Evolutionary conservation across 1,140 invertebrate species (phyloP).

Genomic region (Apocrypta bakeri): DNA sequence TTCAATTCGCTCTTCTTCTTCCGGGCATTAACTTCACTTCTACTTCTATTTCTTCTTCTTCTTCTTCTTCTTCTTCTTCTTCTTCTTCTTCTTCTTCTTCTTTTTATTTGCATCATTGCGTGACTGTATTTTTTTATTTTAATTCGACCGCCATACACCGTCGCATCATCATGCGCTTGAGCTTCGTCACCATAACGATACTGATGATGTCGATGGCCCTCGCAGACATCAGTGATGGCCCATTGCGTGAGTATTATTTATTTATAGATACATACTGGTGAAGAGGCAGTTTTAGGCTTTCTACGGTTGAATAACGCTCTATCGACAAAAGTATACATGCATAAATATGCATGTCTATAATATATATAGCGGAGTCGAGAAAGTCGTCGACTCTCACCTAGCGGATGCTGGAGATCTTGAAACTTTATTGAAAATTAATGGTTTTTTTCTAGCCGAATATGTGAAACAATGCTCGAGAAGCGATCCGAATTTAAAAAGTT

Average conservation of each 20-base stretch:
- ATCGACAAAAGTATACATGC: not conserved
- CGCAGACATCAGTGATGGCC: constrained; percentile 38
- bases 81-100: not conserved
- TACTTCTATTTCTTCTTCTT: too few species aligned
- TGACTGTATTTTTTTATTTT: too few species aligned
- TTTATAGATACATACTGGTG: not conserved
- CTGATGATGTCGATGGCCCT: constrained; percentile 49
- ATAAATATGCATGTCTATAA: too few species aligned
- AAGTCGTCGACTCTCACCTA: too few species aligned
- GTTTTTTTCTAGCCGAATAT: constrained; percentile 81
- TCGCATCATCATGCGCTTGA: constrained; percentile 27
- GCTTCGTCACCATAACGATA: constrained; percentile 32
- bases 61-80: not conserved
- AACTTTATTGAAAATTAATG: not conserved
- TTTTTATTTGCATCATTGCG: not conserved
- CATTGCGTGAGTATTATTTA: constrained; percentile 56
- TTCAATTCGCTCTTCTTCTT: too few species aligned
- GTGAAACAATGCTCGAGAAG: constrained; percentile 81
- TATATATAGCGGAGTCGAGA: too few species aligned
- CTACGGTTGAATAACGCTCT: not conserved
- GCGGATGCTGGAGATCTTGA: too few species aligned
- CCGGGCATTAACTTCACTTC: too few species aligned
- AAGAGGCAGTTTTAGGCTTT: not conserved
- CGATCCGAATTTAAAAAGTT: constrained; percentile 79
- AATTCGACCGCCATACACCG: too few species aligned